Percentiles rank a stretch among this genome's conserved stretches.
Evolutionary conservation across 2,888 invertebrate species (phyloP).

Genomic region (Temnothorax unifasciatus): DNA sequence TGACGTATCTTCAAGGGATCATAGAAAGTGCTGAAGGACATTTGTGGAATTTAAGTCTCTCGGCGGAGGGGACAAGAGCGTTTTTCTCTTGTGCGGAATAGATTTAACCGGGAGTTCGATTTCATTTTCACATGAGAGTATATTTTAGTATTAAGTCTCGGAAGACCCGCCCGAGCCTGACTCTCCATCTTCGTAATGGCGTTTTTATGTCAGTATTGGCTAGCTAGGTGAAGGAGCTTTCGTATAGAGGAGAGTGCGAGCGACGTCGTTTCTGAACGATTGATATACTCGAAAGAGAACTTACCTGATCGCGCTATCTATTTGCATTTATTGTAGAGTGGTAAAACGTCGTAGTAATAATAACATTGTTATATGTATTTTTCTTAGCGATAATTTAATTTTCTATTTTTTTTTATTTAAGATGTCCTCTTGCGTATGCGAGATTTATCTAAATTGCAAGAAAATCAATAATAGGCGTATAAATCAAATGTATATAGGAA

Average conservation of each 20-base stretch:
- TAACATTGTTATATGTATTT: constrained; percentile 25
- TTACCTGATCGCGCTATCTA: constrained; percentile 16
- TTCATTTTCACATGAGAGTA: constrained; percentile 52
- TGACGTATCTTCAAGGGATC: not conserved
- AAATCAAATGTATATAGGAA: not conserved
- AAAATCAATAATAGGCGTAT: not conserved
- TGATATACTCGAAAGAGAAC: constrained; percentile 58
- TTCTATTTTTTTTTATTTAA: not conserved
- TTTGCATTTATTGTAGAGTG: constrained; percentile 31
- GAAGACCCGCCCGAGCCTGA: constrained; percentile 9
- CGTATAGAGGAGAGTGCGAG: constrained; percentile 4
- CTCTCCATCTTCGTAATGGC: constrained; percentile 38
- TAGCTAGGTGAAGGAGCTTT: not conserved
- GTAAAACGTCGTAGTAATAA: constrained; percentile 58
- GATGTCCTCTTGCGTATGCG: not conserved
- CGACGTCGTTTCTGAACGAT: constrained; percentile 62
- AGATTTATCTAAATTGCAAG: not conserved
- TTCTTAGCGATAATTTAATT: not conserved
- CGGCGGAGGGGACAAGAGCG: not conserved
- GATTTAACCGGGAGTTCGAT: constrained; percentile 53
- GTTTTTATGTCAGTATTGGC: constrained; percentile 58
- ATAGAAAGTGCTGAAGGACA: not conserved
- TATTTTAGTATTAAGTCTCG: constrained; percentile 61
- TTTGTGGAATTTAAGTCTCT: constrained; percentile 25
- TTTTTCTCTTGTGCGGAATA: not conserved